Evolutionary conservation across 2,113 vertebrate genomes (phyloP).

Genomic region (Ictalurus furcatus): DNA sequence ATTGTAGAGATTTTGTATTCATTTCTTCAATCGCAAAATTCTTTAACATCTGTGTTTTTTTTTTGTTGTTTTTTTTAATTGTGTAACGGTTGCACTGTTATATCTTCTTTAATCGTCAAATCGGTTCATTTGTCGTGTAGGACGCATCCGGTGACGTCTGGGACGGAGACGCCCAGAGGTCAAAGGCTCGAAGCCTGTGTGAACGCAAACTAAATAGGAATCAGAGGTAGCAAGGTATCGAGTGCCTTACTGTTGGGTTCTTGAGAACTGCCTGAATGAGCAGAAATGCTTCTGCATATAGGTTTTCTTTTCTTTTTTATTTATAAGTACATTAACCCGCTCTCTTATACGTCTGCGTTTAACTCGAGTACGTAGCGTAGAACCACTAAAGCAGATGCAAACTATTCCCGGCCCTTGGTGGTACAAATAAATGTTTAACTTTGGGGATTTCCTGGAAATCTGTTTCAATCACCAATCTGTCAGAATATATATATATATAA

Average conservation of each 20-base stretch:
- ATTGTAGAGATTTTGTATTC: no score
- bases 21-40: no score
- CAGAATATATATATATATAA: not conserved
- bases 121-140: not conserved
- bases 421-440: conserved; percentile 23
- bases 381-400: not conserved
- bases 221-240: conserved; percentile 43
- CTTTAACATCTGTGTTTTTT: not conserved
- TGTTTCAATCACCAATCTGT: conserved; percentile 15
- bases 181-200: conserved; percentile 50
- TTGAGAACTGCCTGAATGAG: not conserved
- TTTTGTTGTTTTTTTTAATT: not conserved
- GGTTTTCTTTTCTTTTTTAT: not conserved
- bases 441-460: conserved; percentile 24
- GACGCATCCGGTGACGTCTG: conserved; percentile 50
- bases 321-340: not conserved
- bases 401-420: conserved; percentile 12
- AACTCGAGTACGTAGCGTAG: not conserved
- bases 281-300: not conserved
- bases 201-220: conserved; percentile 45
- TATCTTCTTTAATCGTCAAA: not conserved
- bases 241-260: not conserved
- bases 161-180: conserved; percentile 52
- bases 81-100: not conserved
- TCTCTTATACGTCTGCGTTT: not conserved